Base-by-base conservation (phyloP, 2,113 vertebrate genomes). In the Edolisoma coerulescens region DNA sequence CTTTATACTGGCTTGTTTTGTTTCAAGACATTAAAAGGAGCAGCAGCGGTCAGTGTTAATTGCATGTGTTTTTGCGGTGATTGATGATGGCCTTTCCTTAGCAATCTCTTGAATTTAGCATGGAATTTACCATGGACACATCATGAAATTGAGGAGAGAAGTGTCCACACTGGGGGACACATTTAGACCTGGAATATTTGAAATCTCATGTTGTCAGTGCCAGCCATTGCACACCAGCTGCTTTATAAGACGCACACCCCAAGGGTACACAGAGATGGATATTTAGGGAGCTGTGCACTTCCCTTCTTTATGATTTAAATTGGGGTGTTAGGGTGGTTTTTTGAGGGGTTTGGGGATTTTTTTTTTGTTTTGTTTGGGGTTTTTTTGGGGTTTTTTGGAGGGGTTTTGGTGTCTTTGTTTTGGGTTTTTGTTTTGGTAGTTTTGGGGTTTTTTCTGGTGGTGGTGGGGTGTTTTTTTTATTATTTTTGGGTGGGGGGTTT, bases 11-110 rank as follows among this genome's bases (percentile, higher is more conserved):
- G 14, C 37, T 92, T 77, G 78, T 65, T 92, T 90, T 82, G 4
- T 80, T 92, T 77, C 35, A 74, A 90, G 86, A 37, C 60, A 50
- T 84, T 80, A 44, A 67, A 88, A 85, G n/a, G n/a, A n/a, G 23
- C 64, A 67, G 56, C 39, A 54, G 42, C 41, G 24, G 50, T 80
- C 70, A 80, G 18, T 12, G 61, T 44, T 78, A 45, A 54, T 41
- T 59, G 53, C 50, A 0, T 42, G 14, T 54, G 44, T 63, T 89
- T 42, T 69, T 1, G 0, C 19, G 37, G 17, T 56, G 61, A 52
- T 20, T 61, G 85, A 32, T 39, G 18, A 12, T 87, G 78, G 60
- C 53, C 45, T 84, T 83, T 65, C 50, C 54, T 39, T 50, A 37
- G 23, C 0, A 1, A 37, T 63, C 14, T 77, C 54, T 65, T 59